These are phyloP conservation scores for Catharus fuscescens DNA, from an alignment of 2,113 vertebrate species.

Conservation along the genomic window DNA sequence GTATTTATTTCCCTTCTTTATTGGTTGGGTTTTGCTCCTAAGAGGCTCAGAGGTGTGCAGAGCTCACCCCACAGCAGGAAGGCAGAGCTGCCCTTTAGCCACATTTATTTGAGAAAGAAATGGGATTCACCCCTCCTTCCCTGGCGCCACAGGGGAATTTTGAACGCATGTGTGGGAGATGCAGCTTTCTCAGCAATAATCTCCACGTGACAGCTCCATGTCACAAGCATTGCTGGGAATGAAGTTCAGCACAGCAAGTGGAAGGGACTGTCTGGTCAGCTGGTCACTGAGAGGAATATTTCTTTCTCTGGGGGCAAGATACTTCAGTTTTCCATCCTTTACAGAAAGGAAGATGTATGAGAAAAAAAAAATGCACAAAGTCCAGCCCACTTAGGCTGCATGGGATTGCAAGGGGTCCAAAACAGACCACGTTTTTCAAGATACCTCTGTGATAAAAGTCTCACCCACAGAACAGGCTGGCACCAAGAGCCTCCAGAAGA, in stretches of 20 bases:
- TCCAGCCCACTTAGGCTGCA: neutral
- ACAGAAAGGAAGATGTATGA: neutral
- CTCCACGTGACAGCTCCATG: neutral
- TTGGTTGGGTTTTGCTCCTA: neutral
- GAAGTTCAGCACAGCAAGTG: fast-evolving
- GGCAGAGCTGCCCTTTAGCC: neutral
- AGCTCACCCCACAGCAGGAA: fast-evolving
- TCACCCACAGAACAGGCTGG: neutral
- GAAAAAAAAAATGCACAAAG: neutral
- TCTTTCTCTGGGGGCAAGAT: neutral
- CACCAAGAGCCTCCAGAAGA: neutral
- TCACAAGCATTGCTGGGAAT: neutral
- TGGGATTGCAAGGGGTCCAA: neutral
- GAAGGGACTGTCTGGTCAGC: neutral
- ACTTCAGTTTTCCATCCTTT: neutral
- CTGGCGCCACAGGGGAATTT: fast-evolving
- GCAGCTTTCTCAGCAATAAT: neutral
- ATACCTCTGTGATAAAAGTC: neutral
- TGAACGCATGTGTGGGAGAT: fast-evolving
- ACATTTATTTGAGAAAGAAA: neutral
- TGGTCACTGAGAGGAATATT: neutral
- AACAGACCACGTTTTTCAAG: neutral
- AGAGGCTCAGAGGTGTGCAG: neutral
- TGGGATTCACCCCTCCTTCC: neutral
- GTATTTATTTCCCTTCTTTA: neutral